These are phyloP conservation scores for Dilophus febrilis DNA, from an alignment of 2,888 invertebrate genomes.

Conservation along the genomic window DNA sequence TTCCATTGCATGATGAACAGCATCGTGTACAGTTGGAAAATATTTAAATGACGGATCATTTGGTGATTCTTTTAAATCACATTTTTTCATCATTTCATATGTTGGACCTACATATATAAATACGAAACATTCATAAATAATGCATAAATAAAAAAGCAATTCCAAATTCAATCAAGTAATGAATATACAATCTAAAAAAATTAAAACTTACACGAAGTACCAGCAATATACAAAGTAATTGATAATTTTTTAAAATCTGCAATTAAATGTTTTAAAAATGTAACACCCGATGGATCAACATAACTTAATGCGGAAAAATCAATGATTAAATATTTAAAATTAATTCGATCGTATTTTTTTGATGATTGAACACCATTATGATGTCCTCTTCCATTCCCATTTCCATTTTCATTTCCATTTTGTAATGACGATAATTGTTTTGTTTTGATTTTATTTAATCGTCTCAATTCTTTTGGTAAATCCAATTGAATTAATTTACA, in stretches of 20 bases:
- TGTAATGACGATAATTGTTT: neutral
- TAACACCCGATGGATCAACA: conserved; percentile 39
- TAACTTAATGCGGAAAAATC: conserved; percentile 41
- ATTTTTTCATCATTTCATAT: conserved; percentile 26
- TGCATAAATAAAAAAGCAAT: neutral
- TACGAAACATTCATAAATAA: neutral
- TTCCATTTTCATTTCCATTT: neutral
- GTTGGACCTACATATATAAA: conserved; percentile 16
- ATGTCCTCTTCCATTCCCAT: too few species aligned
- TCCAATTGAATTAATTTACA: conserved; percentile 9
- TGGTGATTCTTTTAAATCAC: conserved; percentile 20
- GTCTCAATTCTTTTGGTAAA: conserved; percentile 10
- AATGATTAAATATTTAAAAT: conserved; percentile 28
- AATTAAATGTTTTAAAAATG: conserved; percentile 29
- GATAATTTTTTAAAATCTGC: conserved; percentile 33
- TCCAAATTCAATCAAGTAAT: neutral
- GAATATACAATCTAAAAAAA: neutral
- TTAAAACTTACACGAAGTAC: conserved; percentile 26
- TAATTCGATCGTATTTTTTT: conserved; percentile 6
- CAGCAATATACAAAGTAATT: conserved; percentile 33
- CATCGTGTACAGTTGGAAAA: conserved; percentile 16
- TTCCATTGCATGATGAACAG: conserved; percentile 10
- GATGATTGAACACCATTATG: conserved; percentile 1
- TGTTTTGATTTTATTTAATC: neutral
- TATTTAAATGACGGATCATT: conserved; percentile 21